Evolutionary conservation across 2,797 vertebrate species (phyloP).

Genomic region (Bryconaethiops microstoma): DNA sequence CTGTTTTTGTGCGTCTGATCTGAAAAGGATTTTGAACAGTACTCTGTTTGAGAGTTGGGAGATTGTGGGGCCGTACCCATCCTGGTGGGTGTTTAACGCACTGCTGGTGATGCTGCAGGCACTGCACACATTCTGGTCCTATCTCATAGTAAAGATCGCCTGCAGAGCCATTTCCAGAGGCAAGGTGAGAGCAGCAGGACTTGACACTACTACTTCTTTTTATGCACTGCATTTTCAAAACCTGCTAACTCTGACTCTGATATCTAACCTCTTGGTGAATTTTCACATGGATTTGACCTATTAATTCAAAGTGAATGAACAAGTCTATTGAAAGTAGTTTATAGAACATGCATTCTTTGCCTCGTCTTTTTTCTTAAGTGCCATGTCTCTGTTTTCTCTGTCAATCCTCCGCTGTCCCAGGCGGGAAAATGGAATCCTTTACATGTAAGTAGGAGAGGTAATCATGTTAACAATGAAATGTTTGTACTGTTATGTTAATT

Average conservation of each 20-base stretch:
- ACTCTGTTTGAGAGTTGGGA: conserved; percentile 96
- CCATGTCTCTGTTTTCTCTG: conserved; percentile 77
- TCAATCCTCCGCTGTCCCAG: conserved; percentile 80
- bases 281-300: not conserved
- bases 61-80: conserved; percentile 92
- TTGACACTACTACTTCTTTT: not conserved
- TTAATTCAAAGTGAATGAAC: not conserved
- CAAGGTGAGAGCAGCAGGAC: conserved; percentile 82
- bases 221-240: not conserved
- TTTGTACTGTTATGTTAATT: not conserved
- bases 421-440: conserved; percentile 97
- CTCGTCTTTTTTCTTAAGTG: conserved; percentile 64
- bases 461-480: not conserved
- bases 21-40: conserved; percentile 91
- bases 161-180: conserved; percentile 94
- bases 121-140: conserved; percentile 95
- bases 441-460: conserved; percentile 84
- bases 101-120: conserved; percentile 90
- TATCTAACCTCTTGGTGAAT: not conserved
- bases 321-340: not conserved
- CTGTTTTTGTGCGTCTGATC: conserved; percentile 3
- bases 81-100: conserved; percentile 94
- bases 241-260: not conserved
- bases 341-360: not conserved
- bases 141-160: conserved; percentile 91